Base-by-base conservation (phyloP, 2,797 vertebrate genomes). In the Rostrhamus sociabilis region DNA sequence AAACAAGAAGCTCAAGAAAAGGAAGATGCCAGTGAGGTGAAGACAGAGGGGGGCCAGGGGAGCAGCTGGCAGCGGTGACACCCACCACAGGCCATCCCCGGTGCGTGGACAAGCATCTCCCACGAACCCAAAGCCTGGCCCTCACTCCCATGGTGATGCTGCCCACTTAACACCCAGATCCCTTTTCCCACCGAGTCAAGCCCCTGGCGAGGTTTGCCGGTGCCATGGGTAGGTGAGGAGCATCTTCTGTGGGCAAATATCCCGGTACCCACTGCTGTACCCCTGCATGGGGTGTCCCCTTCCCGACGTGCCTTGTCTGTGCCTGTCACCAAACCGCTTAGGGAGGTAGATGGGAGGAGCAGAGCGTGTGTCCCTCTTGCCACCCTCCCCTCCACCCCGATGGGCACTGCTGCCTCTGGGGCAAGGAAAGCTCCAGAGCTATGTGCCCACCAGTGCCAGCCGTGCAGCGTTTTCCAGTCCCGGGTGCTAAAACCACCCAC, bases 231-330 rank as follows among this genome's bases (percentile, higher is more conserved):
- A 21, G 47, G 16, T 2, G 4, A 73, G 48, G 29, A 63, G 3
- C 45, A 31, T 38, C 64, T 68, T 27, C n/a, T 64, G 40, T 45
- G 53, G 40, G 19, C 5, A 75, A n/a, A 75, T 38, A 59, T 15
- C 26, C 26, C 0, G 1, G 29, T 27, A 6, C 18, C 48, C 62
- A 29, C 7, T 0, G 0, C 52, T 42, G 38, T 58, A 31, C 8
- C 34, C 25, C 42, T 1, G 1, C 0, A 0, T 34, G 36, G 31
- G 6, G 5, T 52, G 19, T 43, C 47, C 22, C 20, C 5, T 50
- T n/a, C 43, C 29, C 5, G 4, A 20, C 0, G 4, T 67, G 23
- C 29, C 32, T 60, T 62, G 15, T 56, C 56, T 38, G 11, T 74
- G 13, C 56, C 67, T 60, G 60, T 48, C 78, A 76, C 63, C 73